Percentiles rank a stretch among this genome's conserved stretches.
These are phyloP conservation scores for Myotis yumanensis DNA, from an alignment of 2,113 vertebrate genomes.

Conservation along the genomic window DNA sequence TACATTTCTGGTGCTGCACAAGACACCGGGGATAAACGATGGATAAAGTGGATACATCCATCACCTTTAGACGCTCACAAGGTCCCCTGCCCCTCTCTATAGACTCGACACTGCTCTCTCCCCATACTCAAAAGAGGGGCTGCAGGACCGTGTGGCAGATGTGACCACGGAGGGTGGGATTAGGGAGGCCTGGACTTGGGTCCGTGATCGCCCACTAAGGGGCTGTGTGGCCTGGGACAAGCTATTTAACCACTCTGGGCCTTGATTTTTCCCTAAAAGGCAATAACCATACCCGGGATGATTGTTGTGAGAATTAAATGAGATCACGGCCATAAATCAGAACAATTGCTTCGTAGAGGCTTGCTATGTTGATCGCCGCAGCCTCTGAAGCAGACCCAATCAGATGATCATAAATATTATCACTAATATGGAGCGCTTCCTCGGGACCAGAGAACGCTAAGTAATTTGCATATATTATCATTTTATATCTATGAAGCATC, in stretches of 20 bases:
- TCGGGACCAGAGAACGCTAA: not conserved
- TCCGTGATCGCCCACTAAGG: not conserved
- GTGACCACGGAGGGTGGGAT: not conserved
- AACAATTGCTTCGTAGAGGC: not conserved
- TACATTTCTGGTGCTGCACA: not conserved
- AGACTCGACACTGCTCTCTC: not conserved
- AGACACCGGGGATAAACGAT: not conserved
- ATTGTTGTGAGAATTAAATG: not conserved
- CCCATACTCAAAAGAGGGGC: not conserved
- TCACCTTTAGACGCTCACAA: not conserved
- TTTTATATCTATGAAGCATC: constrained; percentile 9
- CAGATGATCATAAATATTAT: constrained; percentile 19
- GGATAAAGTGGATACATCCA: not conserved
- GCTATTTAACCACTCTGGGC: too few species aligned
- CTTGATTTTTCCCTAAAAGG: not conserved
- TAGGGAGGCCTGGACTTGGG: not conserved
- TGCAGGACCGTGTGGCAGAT: fast-evolving
- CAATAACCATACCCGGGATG: not conserved
- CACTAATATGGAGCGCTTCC: not conserved
- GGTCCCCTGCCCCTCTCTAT: not conserved
- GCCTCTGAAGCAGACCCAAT: not conserved
- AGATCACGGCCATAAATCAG: not conserved
- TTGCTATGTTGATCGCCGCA: not conserved
- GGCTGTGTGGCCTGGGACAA: not conserved
- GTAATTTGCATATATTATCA: not conserved